Conservation (phyloP, 2,113 vertebrate genomes). For the Onychorhynchus coronatus region DNA sequence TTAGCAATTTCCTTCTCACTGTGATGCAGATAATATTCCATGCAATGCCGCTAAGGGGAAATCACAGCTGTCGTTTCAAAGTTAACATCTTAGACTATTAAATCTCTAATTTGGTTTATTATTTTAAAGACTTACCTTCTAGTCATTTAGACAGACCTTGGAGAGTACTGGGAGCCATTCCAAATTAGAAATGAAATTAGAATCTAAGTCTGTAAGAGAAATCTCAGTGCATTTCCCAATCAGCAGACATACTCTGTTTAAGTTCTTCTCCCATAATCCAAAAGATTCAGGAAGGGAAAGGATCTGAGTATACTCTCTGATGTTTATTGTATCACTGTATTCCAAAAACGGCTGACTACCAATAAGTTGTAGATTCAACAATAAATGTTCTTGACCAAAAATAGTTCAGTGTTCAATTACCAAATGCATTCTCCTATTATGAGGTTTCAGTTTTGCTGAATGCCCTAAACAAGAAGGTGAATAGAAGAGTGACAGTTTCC, state of each 20-base stretch:
- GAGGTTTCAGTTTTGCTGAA: conserved; percentile 16
- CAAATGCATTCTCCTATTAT: background rate
- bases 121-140: conserved; percentile 47
- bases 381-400: conserved; percentile 54
- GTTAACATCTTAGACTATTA: conserved; percentile 26
- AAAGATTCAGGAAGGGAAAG: background rate
- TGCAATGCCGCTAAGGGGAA: background rate
- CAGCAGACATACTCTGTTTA: background rate
- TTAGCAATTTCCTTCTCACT: background rate
- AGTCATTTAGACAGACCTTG: conserved; percentile 24
- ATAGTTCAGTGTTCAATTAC: conserved; percentile 37
- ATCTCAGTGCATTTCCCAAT: background rate
- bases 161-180: conserved; percentile 31
- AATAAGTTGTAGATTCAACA: conserved; percentile 42
- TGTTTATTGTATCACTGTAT: background rate
- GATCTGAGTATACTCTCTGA: background rate
- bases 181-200: conserved; percentile 50
- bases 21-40: background rate
- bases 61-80: background rate
- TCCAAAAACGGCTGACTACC: conserved; percentile 34
- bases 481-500: background rate
- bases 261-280: background rate
- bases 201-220: conserved; percentile 20
- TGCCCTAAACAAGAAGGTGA: background rate
- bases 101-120: conserved; percentile 17